These are phyloP conservation scores for Chauna torquata DNA, from an alignment of 2,113 vertebrate species.

Conservation along the genomic window DNA sequence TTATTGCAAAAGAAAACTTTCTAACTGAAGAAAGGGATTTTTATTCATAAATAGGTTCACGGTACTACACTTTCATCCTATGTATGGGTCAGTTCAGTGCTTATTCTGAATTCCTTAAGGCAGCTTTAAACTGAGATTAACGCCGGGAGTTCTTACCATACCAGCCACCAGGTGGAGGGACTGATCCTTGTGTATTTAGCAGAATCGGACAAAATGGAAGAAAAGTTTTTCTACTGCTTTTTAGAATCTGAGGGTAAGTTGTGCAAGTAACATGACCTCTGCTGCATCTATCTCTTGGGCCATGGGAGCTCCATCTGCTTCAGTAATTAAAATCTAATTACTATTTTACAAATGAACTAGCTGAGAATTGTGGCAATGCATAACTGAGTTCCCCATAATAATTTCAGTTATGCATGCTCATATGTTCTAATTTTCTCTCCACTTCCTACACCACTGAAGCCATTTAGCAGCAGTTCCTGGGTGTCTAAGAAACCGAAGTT, in stretches of 20 bases:
- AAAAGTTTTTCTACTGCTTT: neutral
- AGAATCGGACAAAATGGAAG: neutral
- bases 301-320: neutral
- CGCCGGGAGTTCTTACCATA: neutral
- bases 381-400: neutral
- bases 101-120: neutral
- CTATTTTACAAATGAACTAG: neutral
- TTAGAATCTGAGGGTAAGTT: neutral
- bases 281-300: neutral
- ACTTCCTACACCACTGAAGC: neutral
- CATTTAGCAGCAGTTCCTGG: neutral
- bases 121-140: neutral
- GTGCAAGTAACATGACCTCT: neutral
- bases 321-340: constrained; percentile 10
- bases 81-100: neutral
- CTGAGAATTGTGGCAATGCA: neutral
- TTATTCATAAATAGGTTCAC: neutral
- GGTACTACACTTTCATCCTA: neutral
- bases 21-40: neutral
- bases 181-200: neutral
- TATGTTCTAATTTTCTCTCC: neutral
- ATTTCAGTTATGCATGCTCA: neutral
- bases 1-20: neutral
- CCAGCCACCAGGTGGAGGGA: neutral
- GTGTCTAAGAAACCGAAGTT: neutral